Percentiles rank a stretch among this genome's conserved stretches.
Conservation (phyloP, 2,888 invertebrate genomes). For the Lepidochrysops patricia region DNA sequence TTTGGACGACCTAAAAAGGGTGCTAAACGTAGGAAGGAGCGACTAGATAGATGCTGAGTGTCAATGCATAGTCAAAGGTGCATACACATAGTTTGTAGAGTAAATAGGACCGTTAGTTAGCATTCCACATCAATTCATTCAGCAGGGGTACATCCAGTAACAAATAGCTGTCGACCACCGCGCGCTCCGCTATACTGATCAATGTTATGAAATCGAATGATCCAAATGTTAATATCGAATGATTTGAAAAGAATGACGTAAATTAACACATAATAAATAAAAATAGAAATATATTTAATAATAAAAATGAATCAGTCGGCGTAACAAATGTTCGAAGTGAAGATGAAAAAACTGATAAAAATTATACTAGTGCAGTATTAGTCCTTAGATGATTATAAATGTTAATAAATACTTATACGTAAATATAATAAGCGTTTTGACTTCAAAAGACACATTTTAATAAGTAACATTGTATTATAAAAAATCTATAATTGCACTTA, state of each 20-base stretch:
- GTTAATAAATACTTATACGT: background rate
- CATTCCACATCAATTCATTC: constrained; percentile 69
- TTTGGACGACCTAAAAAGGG: constrained; percentile 73
- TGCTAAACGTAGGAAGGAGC: constrained; percentile 73
- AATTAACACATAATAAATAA: background rate
- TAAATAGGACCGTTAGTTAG: constrained; percentile 47
- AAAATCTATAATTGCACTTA: background rate
- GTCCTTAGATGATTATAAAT: background rate
- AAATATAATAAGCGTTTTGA: background rate
- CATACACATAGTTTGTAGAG: constrained; percentile 49
- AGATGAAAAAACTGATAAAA: background rate
- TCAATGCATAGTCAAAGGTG: constrained; percentile 62
- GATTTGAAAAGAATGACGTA: background rate
- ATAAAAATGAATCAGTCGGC: background rate
- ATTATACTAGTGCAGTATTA: background rate
- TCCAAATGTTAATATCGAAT: constrained; percentile 8
- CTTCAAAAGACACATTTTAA: background rate
- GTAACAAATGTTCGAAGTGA: background rate
- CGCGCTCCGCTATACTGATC: constrained; percentile 56
- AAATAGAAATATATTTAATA: background rate
- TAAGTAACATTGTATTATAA: background rate
- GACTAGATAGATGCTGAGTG: constrained; percentile 60
- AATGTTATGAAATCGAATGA: constrained; percentile 11
- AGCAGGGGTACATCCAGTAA: constrained; percentile 58
- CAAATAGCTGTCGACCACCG: constrained; percentile 45